Base-by-base conservation (phyloP, 2,888 invertebrate species). In the Hesperia comma region DNA sequence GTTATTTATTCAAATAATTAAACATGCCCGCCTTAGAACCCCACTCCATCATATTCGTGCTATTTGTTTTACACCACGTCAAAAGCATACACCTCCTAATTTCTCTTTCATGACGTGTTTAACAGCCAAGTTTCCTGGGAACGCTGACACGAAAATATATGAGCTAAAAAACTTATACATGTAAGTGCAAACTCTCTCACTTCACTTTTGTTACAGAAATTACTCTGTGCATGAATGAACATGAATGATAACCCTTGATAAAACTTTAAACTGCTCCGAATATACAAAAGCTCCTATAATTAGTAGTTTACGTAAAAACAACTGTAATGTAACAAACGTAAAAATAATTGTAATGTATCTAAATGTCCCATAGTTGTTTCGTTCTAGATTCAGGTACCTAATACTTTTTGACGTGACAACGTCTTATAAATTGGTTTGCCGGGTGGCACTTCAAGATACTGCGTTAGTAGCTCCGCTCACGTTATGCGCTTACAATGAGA, bases 91-190 rank as follows among this genome's bases (percentile, higher is more conserved):
- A 62, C 26, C 19, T 61, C 41, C 71, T 68, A 71, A 76, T 79
- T 78, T 75, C 71, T 73, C 74, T 75, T 74, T 72, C 74, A 72
- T 68, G 66, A 69, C 68, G 63, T 57, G 69, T 67, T 69, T 80
- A 76, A 79, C 76, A 76, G 74, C 75, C 76, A 81, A 79, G 78
- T 81, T 81, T 74, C 64, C 70, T 46, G 17, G 55, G 37, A 21
- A 41, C 61, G 37, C 56, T 32, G 37, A n/a, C 19, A 14, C 32
- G 49, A 49, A 19, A 32, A 49, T 17, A 49, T 17, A 49, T 37
- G 33, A 54, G 26, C 26, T 26, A 51, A 51, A 21, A 54, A 54
- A 54, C 54, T 54, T 54, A 54, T 54, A 26, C 26, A 15, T 15
- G 0, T 37, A 33, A 32, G 33, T 26, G 49, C 15, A 46, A 32